phyloP scores from a whole-genome alignment of 2,797 vertebrate genomes.

The Gadopsis marmoratus region DNA sequence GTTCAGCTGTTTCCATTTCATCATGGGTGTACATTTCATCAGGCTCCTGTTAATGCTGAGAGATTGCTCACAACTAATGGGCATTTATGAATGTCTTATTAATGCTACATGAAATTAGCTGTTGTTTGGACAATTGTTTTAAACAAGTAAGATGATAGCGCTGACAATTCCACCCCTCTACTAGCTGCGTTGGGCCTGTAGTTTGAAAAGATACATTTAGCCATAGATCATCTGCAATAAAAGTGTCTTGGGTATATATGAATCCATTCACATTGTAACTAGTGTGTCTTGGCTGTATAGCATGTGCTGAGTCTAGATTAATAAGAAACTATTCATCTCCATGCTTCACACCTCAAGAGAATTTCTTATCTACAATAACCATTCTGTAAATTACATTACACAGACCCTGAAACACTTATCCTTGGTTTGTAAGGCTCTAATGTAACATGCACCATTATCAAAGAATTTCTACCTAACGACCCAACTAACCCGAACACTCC shows the following conservation, averaged over 20 bases:
- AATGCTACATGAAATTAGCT: constrained; percentile 68
- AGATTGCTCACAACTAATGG: constrained; percentile 73
- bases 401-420: constrained; percentile 71
- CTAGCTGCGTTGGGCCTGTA: constrained; percentile 18
- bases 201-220: constrained; percentile 53
- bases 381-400: constrained; percentile 73
- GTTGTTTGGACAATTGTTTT: constrained; percentile 60
- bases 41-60: constrained; percentile 66
- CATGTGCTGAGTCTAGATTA: constrained; percentile 58
- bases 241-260: constrained; percentile 45
- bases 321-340: constrained; percentile 67
- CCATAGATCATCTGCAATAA: constrained; percentile 58
- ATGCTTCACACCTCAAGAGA: constrained; percentile 69
- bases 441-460: constrained; percentile 82
- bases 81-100: constrained; percentile 70
- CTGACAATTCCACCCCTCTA: constrained; percentile 12
- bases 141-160: constrained; percentile 45
- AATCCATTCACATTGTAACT: constrained; percentile 43
- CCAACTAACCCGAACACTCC: constrained; percentile 77
- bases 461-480: constrained; percentile 81
- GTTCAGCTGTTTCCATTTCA: constrained; percentile 67
- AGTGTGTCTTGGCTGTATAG: constrained; percentile 36
- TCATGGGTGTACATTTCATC: constrained; percentile 69
- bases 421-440: constrained; percentile 80
- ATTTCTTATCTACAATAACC: constrained; percentile 70